Base-by-base conservation (phyloP, 2,888 invertebrate genomes). In the Apeira syringaria region DNA sequence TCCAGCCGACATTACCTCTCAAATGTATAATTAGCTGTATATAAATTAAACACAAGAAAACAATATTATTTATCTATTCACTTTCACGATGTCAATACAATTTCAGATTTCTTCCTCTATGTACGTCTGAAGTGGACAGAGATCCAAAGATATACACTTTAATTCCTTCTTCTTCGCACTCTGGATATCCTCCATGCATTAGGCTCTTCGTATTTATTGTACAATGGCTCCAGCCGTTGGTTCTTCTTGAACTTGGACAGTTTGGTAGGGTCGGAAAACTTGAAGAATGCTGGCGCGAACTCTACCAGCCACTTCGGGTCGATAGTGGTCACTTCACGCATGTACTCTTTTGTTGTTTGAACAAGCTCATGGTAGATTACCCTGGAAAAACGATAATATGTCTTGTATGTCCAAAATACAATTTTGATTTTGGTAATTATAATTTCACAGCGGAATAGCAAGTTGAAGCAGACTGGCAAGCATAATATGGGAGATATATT, bases 251-350 rank as follows among this genome's bases (percentile, higher is more conserved):
- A 98, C 74, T 98, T 98, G 79, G 98, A 98, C 20, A 99, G 92
- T 79, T 98, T 99, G 0, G 99, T 99, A 1, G 99, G 98, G 85
- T 99, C 99, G 3, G 98, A 98, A 89, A 99, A 98, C 79, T 98
- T 97, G 91, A 99, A 99, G 92, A 99, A 99, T 0, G 99, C 98
- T 0, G 99, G 98, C 0, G 99, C 99, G 78, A 98, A 99, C 78
- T 99, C 99, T 0, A 99, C 99, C 41, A 99, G 91, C 99, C 99
- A 99, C 79, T 98, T 98, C 0, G 98, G 98, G 87, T 98, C 98
- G 40, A 98, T 98, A 0, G 98, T 97, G 0, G 97, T 98, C 6
- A 99, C 99, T 84, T 99, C 98, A 15, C 99, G 92, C 99, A 99
- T 99, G 80, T 99, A 99, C 76, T 99, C 99, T 74, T 99, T 99